phyloP scores from a whole-genome alignment of 2,888 invertebrate genomes.

The Blastobasis lacticolella region DNA sequence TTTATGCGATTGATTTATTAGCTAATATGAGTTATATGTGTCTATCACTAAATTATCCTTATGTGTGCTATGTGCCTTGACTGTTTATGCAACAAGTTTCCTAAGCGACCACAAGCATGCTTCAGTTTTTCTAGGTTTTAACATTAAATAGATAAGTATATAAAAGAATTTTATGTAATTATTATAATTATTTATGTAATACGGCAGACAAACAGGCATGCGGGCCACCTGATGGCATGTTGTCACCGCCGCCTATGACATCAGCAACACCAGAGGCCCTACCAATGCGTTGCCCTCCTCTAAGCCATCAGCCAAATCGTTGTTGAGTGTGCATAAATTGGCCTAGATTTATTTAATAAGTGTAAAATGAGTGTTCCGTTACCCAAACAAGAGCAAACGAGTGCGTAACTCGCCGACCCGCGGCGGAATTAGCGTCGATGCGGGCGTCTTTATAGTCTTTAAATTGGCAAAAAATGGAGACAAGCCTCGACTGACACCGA shows the following conservation, averaged over 20 bases:
- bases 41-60: constrained; percentile 12
- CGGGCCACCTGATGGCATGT: too few relatives aligned
- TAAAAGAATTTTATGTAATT: background rate
- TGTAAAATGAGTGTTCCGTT: constrained; percentile 20
- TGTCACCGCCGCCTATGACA: too few relatives aligned
- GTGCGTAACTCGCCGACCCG: constrained; percentile 67
- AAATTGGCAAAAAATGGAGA: constrained; percentile 73
- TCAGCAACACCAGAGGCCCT: too few relatives aligned
- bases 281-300: too few relatives aligned
- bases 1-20: constrained; percentile 63
- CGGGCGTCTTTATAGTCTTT: constrained; percentile 71
- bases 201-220: too few relatives aligned
- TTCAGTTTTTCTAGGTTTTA: too few relatives aligned
- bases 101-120: too few relatives aligned
- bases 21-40: constrained; percentile 53
- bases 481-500: constrained; percentile 69
- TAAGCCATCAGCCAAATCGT: too few relatives aligned
- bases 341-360: constrained; percentile 12
- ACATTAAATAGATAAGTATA: background rate
- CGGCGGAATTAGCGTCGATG: constrained; percentile 71
- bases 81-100: too few relatives aligned
- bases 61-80: too few relatives aligned
- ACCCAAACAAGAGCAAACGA: constrained; percentile 45
- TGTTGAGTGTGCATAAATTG: too few relatives aligned
- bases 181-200: too few relatives aligned